Percentiles rank a stretch among this genome's conserved stretches.
phyloP scores from a whole-genome alignment of 1,140 invertebrate genomes.

The Drosophila nigrodunni region DNA sequence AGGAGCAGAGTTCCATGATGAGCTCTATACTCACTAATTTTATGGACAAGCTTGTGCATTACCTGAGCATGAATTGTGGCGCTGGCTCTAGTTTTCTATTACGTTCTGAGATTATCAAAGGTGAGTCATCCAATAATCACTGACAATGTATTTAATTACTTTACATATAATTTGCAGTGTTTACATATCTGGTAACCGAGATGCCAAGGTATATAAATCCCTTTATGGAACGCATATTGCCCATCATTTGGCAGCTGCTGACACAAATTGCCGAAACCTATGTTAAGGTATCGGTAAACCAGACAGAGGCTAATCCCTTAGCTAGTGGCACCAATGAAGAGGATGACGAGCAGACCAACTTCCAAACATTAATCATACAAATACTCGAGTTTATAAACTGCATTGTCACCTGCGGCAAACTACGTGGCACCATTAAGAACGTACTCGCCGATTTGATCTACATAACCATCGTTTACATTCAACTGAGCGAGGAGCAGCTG shows the following conservation, averaged over 20 bases:
- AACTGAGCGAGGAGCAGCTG: conserved; percentile 92
- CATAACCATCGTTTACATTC: conserved; percentile 88
- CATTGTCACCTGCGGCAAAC: conserved; percentile 87
- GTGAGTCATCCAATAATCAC: conserved; percentile 70
- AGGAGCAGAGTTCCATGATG: conserved; percentile 89
- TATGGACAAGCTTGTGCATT: conserved; percentile 89
- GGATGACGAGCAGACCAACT: conserved; percentile 89
- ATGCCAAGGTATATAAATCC: conserved; percentile 88
- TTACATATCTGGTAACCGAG: conserved; percentile 88
- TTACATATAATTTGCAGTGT: conserved; percentile 62
- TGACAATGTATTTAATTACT: conserved; percentile 1
- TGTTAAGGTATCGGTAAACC: conserved; percentile 81
- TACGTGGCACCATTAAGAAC: conserved; percentile 88
- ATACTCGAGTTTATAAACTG: conserved; percentile 91
- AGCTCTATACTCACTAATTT: conserved; percentile 90
- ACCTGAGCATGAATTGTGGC: conserved; percentile 87
- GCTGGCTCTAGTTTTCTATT: conserved; percentile 88
- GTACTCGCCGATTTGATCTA: conserved; percentile 90
- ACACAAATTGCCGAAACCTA: conserved; percentile 88
- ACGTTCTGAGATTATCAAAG: conserved; percentile 90
- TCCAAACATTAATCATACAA: conserved; percentile 90
- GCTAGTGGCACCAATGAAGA: conserved; percentile 68
- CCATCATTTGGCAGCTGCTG: conserved; percentile 90
- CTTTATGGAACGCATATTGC: conserved; percentile 89
- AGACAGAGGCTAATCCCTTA: conserved; percentile 73